Conservation (phyloP, 2,113 vertebrate genomes). For the Pseudonaja textilis region DNA sequence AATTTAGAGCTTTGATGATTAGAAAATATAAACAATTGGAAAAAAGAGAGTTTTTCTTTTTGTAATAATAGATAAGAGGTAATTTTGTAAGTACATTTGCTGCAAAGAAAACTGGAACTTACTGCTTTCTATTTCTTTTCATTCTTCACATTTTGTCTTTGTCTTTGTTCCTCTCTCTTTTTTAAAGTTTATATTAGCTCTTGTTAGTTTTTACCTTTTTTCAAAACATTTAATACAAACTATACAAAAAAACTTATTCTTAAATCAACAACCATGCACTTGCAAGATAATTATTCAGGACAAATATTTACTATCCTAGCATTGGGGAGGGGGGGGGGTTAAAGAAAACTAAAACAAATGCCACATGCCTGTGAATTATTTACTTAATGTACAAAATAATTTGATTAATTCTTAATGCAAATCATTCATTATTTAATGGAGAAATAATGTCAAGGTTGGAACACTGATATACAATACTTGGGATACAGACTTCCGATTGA, state of each 20-base stretch:
- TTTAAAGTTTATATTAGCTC: not conserved
- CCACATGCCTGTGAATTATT: conserved; percentile 21
- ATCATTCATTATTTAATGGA: conserved; percentile 27
- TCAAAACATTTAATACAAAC: not conserved
- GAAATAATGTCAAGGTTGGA: conserved; percentile 8
- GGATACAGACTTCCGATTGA: too few relatives aligned
- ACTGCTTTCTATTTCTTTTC: not conserved
- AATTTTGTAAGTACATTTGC: not conserved
- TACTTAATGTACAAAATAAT: conserved; percentile 19
- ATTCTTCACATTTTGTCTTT: not conserved
- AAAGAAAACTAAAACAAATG: not conserved
- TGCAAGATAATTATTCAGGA: not conserved
- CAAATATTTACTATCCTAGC: not conserved
- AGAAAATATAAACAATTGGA: not conserved
- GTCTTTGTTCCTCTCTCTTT: not conserved
- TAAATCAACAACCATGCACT: not conserved
- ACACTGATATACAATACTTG: not conserved
- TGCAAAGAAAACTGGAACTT: not conserved
- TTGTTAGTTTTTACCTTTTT: not conserved
- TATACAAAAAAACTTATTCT: not conserved
- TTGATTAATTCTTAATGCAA: conserved; percentile 12
- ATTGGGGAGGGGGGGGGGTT: not conserved
- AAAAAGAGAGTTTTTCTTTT: not conserved
- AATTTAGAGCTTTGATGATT: not conserved
- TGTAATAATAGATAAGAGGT: not conserved